Conservation (phyloP, 2,113 vertebrate species). For the Apeltes quadracus region DNA sequence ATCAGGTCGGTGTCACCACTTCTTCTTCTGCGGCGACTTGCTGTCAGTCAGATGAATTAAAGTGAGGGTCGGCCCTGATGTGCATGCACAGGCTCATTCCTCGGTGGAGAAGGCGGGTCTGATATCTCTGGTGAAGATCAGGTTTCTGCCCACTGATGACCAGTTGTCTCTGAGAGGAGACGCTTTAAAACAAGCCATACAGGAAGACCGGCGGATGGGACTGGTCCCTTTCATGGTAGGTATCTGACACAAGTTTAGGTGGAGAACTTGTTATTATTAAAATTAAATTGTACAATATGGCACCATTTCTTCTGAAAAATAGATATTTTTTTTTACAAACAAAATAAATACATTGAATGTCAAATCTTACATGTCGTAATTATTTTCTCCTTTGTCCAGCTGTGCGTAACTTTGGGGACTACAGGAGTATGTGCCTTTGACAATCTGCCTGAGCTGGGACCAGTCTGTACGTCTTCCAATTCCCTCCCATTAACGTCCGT, state of each 20-base stretch:
- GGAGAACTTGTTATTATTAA: too few species aligned
- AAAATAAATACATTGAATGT: not conserved
- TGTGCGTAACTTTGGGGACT: conserved; percentile 93
- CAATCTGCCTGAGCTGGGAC: conserved; percentile 89
- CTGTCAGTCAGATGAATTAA: not conserved
- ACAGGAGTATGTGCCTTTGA: conserved; percentile 98
- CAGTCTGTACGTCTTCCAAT: conserved; percentile 85
- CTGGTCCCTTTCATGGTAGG: conserved; percentile 92
- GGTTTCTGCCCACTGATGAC: conserved; percentile 90
- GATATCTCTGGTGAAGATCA: conserved; percentile 93
- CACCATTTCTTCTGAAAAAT: not conserved
- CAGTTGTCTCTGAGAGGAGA: conserved; percentile 90
- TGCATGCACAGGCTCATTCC: conserved; percentile 88
- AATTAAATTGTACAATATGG: not conserved
- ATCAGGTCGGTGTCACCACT: conserved; percentile 82
- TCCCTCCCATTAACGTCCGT: not conserved
- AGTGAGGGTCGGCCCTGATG: not conserved
- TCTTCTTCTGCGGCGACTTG: not conserved
- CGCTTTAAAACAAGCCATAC: conserved; percentile 85
- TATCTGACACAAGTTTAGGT: too few species aligned
- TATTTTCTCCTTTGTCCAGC: conserved; percentile 71
- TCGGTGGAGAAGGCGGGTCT: conserved; percentile 95
- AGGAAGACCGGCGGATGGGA: conserved; percentile 87
- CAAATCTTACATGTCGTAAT: not conserved
- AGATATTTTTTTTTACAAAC: too few species aligned